These are phyloP conservation scores for Tricholaema leucomelas DNA, from an alignment of 2,113 vertebrate genomes.

Conservation along the genomic window DNA sequence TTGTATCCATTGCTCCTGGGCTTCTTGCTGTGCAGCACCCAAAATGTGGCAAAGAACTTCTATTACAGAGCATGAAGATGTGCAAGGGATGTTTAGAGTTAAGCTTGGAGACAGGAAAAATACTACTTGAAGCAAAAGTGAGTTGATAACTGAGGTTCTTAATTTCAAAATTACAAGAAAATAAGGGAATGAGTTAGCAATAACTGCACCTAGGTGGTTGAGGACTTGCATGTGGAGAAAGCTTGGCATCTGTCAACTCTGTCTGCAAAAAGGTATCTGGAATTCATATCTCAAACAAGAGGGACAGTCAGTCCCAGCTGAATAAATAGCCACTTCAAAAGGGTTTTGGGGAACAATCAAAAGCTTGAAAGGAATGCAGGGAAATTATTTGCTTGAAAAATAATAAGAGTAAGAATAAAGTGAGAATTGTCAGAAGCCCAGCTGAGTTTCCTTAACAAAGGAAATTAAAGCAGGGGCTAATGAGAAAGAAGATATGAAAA, in stretches of 20 bases:
- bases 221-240: neutral
- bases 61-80: neutral
- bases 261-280: neutral
- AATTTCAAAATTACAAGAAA: neutral
- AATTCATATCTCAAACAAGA: neutral
- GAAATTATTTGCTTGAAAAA: slow-evolving; percentile 26
- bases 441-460: slow-evolving; percentile 15
- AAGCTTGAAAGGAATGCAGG: slow-evolving; percentile 23
- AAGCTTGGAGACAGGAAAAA: neutral
- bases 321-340: slow-evolving; percentile 14
- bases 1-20: too few species aligned
- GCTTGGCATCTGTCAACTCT: neutral
- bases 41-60: neutral
- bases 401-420: slow-evolving; percentile 30
- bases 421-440: slow-evolving; percentile 25
- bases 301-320: neutral
- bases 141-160: neutral
- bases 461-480: slow-evolving; percentile 43
- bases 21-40: too few species aligned
- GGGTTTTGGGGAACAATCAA: neutral
- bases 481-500: slow-evolving; percentile 29
- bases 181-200: neutral
- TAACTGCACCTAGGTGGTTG: neutral
- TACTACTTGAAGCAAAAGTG: neutral
- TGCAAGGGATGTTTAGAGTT: neutral